phyloP scores from a whole-genome alignment of 2,113 vertebrate species.

The Cepphus grylle region DNA sequence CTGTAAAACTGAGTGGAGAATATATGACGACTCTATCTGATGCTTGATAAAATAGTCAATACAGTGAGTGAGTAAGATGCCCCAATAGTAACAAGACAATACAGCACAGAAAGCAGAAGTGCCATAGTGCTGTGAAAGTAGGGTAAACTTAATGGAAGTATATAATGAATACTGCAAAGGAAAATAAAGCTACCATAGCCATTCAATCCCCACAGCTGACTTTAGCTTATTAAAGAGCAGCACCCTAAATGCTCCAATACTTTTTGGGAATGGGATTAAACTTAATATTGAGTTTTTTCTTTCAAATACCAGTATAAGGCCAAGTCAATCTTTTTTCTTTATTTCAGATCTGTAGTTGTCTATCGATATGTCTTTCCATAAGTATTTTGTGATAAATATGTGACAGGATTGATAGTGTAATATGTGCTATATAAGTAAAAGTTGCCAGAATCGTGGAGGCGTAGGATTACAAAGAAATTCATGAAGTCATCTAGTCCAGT shows the following conservation, averaged over 20 bases:
- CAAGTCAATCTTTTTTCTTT: background rate
- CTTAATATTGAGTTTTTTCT: background rate
- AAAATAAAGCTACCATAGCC: background rate
- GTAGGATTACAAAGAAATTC: background rate
- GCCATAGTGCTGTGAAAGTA: background rate
- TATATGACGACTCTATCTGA: background rate
- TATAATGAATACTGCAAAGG: background rate
- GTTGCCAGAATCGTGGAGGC: background rate
- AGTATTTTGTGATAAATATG: background rate
- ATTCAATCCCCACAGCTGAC: background rate
- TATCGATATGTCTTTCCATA: background rate
- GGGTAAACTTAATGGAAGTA: slow-evolving; percentile 15
- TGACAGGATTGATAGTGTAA: background rate
- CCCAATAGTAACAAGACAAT: background rate
- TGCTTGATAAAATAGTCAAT: background rate
- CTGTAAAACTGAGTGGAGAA: background rate
- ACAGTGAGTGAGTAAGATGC: background rate
- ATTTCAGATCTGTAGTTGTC: background rate
- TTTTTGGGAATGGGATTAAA: background rate
- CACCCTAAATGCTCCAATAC: background rate
- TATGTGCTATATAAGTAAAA: background rate
- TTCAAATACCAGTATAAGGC: background rate
- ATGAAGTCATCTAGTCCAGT: background rate
- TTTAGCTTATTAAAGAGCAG: background rate
- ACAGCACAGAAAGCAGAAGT: background rate